A percentile compares a stretch with the other conserved stretches of the same genome.
Evolutionary conservation across 2,797 vertebrate species (phyloP).

Genomic region (Siniperca obscura): DNA sequence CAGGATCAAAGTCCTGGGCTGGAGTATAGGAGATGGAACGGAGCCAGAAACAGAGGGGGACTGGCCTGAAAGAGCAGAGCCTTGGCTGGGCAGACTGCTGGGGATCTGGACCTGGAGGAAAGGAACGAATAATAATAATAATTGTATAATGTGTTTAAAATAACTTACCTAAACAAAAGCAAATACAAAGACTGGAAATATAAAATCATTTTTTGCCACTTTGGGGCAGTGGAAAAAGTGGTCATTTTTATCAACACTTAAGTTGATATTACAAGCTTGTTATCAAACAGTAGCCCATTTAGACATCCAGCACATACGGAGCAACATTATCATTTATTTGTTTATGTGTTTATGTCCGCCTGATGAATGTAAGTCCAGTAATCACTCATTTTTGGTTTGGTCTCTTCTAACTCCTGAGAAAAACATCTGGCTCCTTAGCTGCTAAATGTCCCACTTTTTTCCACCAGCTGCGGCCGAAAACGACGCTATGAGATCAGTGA

Average conservation of each 20-base stretch:
- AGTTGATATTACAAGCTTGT: neutral
- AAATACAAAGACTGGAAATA: slow-evolving; percentile 40
- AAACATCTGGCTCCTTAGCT: neutral
- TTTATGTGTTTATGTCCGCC: neutral
- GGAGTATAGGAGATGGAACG: slow-evolving; percentile 76
- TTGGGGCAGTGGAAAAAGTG: neutral
- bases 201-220: neutral
- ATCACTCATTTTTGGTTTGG: neutral
- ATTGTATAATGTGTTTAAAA: neutral
- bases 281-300: neutral
- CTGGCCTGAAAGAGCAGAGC: slow-evolving; percentile 68
- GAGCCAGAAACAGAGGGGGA: slow-evolving; percentile 63
- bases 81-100: slow-evolving; percentile 83
- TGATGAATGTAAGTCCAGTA: neutral
- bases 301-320: neutral
- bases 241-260: neutral
- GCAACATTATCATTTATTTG: neutral
- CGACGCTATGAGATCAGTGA: too few relatives aligned
- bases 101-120: slow-evolving; percentile 76
- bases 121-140: slow-evolving; percentile 33
- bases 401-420: too few relatives aligned
- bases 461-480: too few relatives aligned
- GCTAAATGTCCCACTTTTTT: neutral
- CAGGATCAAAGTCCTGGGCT: slow-evolving; percentile 93
- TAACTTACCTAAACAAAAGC: neutral